Evolutionary conservation across 2,113 vertebrate genomes (phyloP).

Genomic region (Drymodes brunneopygia): DNA sequence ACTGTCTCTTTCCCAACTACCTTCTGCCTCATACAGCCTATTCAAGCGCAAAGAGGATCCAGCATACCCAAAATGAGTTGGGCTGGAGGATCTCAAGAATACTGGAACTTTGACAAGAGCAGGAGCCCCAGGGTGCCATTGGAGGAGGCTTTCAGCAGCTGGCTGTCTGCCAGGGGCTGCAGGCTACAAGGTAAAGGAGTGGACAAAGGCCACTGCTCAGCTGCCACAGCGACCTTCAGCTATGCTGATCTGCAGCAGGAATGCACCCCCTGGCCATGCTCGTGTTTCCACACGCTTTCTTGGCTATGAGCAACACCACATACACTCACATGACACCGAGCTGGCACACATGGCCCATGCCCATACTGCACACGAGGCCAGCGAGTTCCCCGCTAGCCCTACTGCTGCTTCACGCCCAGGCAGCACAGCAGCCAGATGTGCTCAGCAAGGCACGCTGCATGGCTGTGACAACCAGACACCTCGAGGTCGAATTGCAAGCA

Average conservation of each 20-base stretch:
- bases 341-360: accelerated
- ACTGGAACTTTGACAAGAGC: neutral
- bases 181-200: neutral
- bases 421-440: neutral
- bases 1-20: neutral
- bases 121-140: neutral
- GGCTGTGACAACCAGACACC: neutral
- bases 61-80: accelerated
- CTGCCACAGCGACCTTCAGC: conserved; percentile 21
- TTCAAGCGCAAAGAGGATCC: neutral
- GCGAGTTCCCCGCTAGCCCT: accelerated
- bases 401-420: neutral
- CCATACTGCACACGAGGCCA: accelerated
- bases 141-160: neutral
- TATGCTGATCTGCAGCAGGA: neutral
- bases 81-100: neutral
- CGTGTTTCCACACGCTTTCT: neutral
- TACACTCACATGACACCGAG: accelerated
- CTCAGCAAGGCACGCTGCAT: neutral
- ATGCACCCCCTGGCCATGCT: neutral
- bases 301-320: neutral
- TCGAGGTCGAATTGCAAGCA: neutral
- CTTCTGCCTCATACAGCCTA: neutral
- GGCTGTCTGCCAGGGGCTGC: neutral
- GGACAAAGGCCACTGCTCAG: conserved; percentile 22